Conservation (phyloP, 2,113 vertebrate species). For the Melanerpes aurifrons region DNA sequence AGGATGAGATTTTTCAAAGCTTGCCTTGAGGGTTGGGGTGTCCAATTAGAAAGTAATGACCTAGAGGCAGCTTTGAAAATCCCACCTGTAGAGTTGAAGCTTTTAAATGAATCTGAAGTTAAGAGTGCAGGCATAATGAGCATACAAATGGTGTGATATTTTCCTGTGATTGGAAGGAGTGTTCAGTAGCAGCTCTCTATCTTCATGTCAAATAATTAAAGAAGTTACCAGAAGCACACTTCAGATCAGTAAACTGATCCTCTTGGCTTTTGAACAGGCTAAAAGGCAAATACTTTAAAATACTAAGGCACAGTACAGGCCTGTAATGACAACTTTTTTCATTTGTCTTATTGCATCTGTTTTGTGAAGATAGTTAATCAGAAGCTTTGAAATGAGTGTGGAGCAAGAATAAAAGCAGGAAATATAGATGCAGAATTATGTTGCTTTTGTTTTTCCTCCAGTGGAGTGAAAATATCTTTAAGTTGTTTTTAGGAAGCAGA, state of each 20-base stretch:
- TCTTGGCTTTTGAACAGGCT: neutral
- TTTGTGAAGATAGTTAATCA: neutral
- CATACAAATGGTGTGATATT: slow-evolving; percentile 53
- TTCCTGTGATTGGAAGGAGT: slow-evolving; percentile 36
- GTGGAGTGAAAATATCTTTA: neutral
- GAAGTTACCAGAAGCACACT: slow-evolving; percentile 47
- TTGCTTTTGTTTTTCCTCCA: neutral
- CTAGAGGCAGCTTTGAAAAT: slow-evolving; percentile 61
- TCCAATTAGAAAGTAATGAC: slow-evolving; percentile 70
- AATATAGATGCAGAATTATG: neutral
- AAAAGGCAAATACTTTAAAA: slow-evolving; percentile 17
- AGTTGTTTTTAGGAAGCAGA: neutral
- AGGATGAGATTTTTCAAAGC: slow-evolving; percentile 54
- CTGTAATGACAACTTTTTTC: neutral
- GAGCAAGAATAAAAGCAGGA: neutral
- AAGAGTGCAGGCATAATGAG: slow-evolving; percentile 35
- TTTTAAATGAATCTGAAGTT: slow-evolving; percentile 63
- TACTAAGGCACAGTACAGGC: neutral
- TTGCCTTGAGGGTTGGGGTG: slow-evolving; percentile 25
- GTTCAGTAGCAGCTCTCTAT: slow-evolving; percentile 51
- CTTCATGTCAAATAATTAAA: slow-evolving; percentile 29
- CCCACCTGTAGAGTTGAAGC: slow-evolving; percentile 61
- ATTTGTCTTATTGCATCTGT: neutral
- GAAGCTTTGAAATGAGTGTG: slow-evolving; percentile 13
- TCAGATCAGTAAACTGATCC: neutral